A percentile compares a stretch with the other conserved stretches of the same genome.
These are phyloP conservation scores for Atopsyche davidsoni DNA, from an alignment of 1,140 invertebrate genomes.

Conservation along the genomic window DNA sequence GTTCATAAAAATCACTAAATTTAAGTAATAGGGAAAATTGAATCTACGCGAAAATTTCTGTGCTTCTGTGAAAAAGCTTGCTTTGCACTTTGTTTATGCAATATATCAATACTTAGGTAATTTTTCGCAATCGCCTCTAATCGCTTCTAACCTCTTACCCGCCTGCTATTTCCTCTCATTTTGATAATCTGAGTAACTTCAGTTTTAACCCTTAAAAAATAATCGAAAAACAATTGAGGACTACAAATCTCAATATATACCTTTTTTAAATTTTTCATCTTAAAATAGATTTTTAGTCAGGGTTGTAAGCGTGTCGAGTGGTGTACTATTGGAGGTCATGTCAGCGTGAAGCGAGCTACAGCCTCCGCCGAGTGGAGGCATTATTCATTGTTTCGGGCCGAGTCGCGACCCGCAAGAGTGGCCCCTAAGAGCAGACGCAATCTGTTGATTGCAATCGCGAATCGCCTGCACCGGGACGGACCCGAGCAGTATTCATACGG, in stretches of 20 bases:
- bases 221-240: neutral
- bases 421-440: constrained; percentile 28
- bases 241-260: neutral
- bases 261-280: neutral
- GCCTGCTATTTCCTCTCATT: too few species aligned
- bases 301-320: neutral
- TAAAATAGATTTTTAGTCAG: too few species aligned
- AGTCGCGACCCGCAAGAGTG: constrained; percentile 21
- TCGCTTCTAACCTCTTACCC: too few species aligned
- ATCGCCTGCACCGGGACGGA: constrained; percentile 16
- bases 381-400: constrained; percentile 29
- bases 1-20: too few species aligned
- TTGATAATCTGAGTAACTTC: too few species aligned
- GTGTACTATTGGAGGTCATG: neutral
- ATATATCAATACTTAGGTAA: too few species aligned
- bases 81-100: too few species aligned
- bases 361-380: constrained; percentile 29
- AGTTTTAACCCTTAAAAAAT: neutral
- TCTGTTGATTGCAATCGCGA: constrained; percentile 29
- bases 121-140: too few species aligned
- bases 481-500: too few species aligned
- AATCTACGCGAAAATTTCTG: too few species aligned
- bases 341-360: neutral
- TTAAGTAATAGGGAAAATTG: too few species aligned
- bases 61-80: too few species aligned